Conservation (phyloP, 1,140 invertebrate genomes). For the Caenorhabditis inopinata region DNA sequence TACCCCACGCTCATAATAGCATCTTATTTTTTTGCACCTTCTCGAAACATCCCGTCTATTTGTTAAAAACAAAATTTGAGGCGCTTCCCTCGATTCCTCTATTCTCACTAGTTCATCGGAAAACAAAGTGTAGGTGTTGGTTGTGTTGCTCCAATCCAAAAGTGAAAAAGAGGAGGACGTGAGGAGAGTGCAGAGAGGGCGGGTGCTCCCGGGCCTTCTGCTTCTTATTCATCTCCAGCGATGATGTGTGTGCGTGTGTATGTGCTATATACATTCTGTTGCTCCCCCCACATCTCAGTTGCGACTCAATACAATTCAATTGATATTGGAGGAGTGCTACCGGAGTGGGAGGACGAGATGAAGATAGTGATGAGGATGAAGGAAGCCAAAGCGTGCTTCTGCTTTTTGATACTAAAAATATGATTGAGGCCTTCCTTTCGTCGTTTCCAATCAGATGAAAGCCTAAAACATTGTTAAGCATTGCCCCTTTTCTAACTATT, state of each 20-base stretch:
- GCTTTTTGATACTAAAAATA: slow-evolving; percentile 27
- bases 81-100: not conserved
- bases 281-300: slow-evolving; percentile 9
- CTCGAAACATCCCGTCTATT: not conserved
- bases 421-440: slow-evolving; percentile 4
- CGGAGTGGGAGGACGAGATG: slow-evolving; percentile 23
- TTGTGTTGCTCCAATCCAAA: slow-evolving; percentile 1
- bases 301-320: slow-evolving; percentile 20
- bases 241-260: slow-evolving; percentile 21
- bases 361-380: not conserved
- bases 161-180: not conserved
- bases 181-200: slow-evolving; percentile 14
- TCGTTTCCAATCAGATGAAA: not conserved
- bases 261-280: slow-evolving; percentile 1
- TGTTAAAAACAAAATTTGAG: slow-evolving; percentile 33
- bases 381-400: slow-evolving; percentile 15
- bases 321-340: slow-evolving; percentile 19
- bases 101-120: not conserved
- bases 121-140: slow-evolving; percentile 20
- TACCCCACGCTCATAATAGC: slow-evolving; percentile 11
- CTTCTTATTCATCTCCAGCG: slow-evolving; percentile 3
- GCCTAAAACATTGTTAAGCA: not conserved
- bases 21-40: not conserved
- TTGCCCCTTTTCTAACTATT: not conserved
- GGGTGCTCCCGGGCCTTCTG: slow-evolving; percentile 1